Evolutionary conservation across 2,113 vertebrate genomes (phyloP), one percentile per base, ranked within the genome.

Genomic region (Seriola quinqueradiata): DNA sequence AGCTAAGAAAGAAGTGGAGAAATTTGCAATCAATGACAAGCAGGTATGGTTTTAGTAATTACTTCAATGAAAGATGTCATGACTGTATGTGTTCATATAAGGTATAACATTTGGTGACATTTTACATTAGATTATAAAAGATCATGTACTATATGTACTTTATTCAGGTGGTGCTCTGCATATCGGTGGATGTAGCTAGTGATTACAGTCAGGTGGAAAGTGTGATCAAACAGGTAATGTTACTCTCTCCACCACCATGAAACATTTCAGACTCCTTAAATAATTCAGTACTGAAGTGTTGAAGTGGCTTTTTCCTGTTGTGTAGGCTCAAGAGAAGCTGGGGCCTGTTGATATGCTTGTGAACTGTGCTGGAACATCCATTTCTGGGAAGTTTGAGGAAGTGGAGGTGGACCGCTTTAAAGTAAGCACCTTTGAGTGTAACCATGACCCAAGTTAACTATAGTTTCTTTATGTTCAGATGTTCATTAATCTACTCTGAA

Each of bases 271-370:
- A 54, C 52, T 12, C 12, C 28, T 86, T 80, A 9, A 84, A 73
- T 83, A 68, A 85, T 87, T 67, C 8, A 78, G 46, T 23, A 23
- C 8, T 13, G 5, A 55, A 38, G 11, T 42, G n/a, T 7, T 75
- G 12, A 68, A 61, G 19, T 44, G 19, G 2, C 3, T 50, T 67
- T 88, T 71, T 60, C 28, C 28, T 64, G 1, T 76, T 1, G 0
- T 82, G 17, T 84, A 99, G 98, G 98, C 98, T 89, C 98, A 99
- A 81, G 98, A 99, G 91, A 99, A 99, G 84, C 86, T 99, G 78
- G 98, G 98, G 2, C 98, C 98, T 0, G 98, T 99, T 79, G 98
- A 99, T 88, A 98, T 99, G 98, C 96, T 99, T 40, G 96, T 99
- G 48, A 99, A 99, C 91, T 99, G 98, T 79, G 98, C 98, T 4